Percentiles rank a stretch among this genome's conserved stretches.
These are phyloP conservation scores for Arge pagana DNA, from an alignment of 2,888 invertebrate genomes.

Conservation along the genomic window DNA sequence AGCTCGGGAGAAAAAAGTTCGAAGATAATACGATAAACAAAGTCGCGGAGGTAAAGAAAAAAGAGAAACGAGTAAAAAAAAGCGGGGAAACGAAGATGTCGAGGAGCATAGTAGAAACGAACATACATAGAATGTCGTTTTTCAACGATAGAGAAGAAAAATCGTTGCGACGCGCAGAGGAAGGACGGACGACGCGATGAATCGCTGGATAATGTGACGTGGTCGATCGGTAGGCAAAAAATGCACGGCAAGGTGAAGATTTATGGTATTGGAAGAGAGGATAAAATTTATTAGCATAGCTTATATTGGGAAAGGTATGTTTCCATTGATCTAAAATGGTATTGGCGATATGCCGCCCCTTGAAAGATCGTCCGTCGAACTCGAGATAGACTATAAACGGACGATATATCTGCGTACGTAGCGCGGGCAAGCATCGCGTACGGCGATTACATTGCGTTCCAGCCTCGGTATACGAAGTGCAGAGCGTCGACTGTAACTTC, in stretches of 20 bases:
- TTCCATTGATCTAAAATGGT: slow-evolving; percentile 18
- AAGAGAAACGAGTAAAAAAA: too few relatives aligned
- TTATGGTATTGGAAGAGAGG: too few relatives aligned
- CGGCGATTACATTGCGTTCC: slow-evolving; percentile 6
- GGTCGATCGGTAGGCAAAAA: slow-evolving; percentile 12
- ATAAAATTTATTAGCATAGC: too few relatives aligned
- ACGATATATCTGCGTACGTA: background rate
- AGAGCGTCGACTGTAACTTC: slow-evolving; percentile 24
- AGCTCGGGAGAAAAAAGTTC: too few relatives aligned
- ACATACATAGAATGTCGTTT: too few relatives aligned
- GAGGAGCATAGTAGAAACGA: too few relatives aligned
- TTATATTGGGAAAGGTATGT: slow-evolving; percentile 13
- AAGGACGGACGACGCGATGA: background rate
- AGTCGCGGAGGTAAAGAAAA: too few relatives aligned
- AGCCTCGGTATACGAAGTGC: background rate
- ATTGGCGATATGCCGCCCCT: slow-evolving; percentile 7
- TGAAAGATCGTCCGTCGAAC: slow-evolving; percentile 13
- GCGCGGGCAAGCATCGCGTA: background rate
- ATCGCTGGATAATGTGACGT: slow-evolving; percentile 9
- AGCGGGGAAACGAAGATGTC: too few relatives aligned
- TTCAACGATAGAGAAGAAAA: too few relatives aligned
- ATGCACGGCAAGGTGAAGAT: too few relatives aligned
- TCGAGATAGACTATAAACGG: slow-evolving; percentile 17
- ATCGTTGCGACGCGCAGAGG: background rate
- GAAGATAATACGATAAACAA: too few relatives aligned